Evolutionary conservation across 2,797 vertebrate genomes (phyloP).

Genomic region (Myripristis jacobus): DNA sequence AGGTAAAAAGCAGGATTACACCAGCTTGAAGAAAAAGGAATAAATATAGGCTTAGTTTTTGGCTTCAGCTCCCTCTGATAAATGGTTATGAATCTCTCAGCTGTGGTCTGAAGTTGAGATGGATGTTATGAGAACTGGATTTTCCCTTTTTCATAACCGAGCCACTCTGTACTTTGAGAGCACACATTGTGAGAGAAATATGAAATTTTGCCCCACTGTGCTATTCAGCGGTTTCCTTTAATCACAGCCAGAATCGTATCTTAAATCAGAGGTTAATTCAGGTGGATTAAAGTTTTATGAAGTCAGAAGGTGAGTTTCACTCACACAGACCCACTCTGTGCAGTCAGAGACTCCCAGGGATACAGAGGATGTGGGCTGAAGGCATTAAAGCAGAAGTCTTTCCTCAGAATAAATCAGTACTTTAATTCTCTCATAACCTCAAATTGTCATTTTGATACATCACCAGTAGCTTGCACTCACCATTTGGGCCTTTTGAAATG

Average conservation of each 20-base stretch:
- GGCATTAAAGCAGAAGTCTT: constrained; percentile 43
- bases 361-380: constrained; percentile 7
- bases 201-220: constrained; percentile 48
- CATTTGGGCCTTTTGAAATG: constrained; percentile 52
- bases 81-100: constrained; percentile 3
- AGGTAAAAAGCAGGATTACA: constrained; percentile 6
- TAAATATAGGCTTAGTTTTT: not conserved
- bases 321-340: constrained; percentile 21
- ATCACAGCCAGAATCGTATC: constrained; percentile 44
- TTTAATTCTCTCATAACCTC: constrained; percentile 33
- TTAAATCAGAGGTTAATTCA: constrained; percentile 67
- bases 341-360: not conserved
- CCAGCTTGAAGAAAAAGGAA: not conserved
- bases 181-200: constrained; percentile 59
- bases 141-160: constrained; percentile 60
- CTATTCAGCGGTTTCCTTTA: constrained; percentile 22
- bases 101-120: constrained; percentile 37
- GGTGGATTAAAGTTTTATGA: constrained; percentile 61
- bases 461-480: constrained; percentile 19
- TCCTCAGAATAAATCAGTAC: constrained; percentile 18
- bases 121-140: constrained; percentile 56
- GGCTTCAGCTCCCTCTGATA: not conserved
- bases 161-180: constrained; percentile 23
- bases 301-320: constrained; percentile 37
- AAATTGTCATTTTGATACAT: constrained; percentile 44